Evolutionary conservation across 1,140 invertebrate species (phyloP).

Genomic region (Trichoplusia ni): DNA sequence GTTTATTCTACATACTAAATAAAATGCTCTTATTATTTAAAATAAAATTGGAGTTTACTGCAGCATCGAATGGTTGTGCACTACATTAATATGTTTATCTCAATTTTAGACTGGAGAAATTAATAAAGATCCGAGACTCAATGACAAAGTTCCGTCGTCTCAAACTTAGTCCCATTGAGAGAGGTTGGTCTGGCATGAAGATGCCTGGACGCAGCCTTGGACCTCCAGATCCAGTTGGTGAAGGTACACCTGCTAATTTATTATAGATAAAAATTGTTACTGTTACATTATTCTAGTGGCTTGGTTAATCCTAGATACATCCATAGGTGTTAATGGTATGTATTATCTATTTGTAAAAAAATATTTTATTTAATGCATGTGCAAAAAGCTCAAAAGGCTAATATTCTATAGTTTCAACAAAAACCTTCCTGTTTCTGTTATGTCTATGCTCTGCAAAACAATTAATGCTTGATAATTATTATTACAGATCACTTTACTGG

Average conservation of each 20-base stretch:
- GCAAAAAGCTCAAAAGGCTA: too few relatives aligned
- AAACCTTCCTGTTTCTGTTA: neutral
- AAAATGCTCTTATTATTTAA: neutral
- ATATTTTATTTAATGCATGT: too few relatives aligned
- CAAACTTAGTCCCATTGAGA: conserved; percentile 89
- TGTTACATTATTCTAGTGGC: too few relatives aligned
- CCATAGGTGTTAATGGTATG: too few relatives aligned
- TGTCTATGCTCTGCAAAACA: neutral
- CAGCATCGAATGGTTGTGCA: too few relatives aligned
- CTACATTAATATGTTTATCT: too few relatives aligned
- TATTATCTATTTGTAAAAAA: too few relatives aligned
- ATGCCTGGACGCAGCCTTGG: conserved; percentile 93
- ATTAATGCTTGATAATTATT: conserved; percentile 26
- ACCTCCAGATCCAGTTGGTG: conserved; percentile 91
- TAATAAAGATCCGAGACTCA: conserved; percentile 87
- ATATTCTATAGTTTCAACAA: too few relatives aligned
- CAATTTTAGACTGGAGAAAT: conserved; percentile 82
- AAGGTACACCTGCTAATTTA: too few relatives aligned
- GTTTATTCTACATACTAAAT: neutral
- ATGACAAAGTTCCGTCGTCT: conserved; percentile 84
- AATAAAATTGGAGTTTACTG: neutral
- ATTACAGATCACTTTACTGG: conserved; percentile 91
- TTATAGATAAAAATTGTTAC: too few relatives aligned
- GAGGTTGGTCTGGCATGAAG: conserved; percentile 93
- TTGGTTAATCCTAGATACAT: too few relatives aligned